Percentiles rank a stretch among this genome's conserved stretches.
Conservation (phyloP, 2,888 invertebrate genomes). For the Deladenus siricidicola region DNA sequence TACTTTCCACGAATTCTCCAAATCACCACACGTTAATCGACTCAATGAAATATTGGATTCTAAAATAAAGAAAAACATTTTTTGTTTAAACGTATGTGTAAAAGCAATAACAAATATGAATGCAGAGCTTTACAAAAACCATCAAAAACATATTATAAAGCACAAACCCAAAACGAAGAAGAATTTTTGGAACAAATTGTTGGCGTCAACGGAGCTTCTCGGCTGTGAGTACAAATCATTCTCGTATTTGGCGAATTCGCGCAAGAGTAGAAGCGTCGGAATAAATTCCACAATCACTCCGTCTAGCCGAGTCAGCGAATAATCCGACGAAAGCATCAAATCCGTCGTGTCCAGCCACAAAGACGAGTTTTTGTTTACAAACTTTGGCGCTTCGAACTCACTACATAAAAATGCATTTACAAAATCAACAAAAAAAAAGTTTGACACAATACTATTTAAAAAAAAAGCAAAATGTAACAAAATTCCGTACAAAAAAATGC, state of each 20-base stretch:
- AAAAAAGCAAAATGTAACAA: no score
- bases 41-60: background rate
- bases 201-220: background rate
- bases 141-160: no score
- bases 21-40: background rate
- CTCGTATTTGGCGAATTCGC: background rate
- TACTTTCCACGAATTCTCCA: no score
- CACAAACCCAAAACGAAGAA: background rate
- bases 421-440: background rate
- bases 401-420: background rate
- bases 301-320: background rate
- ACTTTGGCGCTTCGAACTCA: background rate
- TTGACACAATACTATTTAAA: no score
- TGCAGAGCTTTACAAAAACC: no score
- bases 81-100: background rate
- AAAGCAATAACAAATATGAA: background rate
- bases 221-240: background rate
- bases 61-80: background rate
- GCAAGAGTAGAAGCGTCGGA: background rate
- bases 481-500: no score
- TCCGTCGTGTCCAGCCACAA: background rate
- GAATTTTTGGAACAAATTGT: background rate
- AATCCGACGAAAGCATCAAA: background rate
- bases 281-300: background rate
- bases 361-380: background rate